Base-by-base conservation (phyloP, 2,888 invertebrate species). In the Hermodice carunculata region DNA sequence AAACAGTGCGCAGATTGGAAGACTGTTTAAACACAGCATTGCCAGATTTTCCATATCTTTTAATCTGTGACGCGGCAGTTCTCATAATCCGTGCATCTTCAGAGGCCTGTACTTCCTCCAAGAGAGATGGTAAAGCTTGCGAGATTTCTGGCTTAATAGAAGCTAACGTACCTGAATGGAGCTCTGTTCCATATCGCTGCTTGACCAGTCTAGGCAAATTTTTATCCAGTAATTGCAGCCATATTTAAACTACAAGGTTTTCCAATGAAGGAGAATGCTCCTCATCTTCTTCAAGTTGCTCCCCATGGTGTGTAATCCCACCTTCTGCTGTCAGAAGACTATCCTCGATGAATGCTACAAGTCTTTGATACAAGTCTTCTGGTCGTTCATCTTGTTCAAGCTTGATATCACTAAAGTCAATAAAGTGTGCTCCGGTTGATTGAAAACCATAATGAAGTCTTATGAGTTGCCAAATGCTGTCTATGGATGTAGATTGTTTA, bases 91-190 rank as follows among this genome's bases (percentile, higher is more conserved):
- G 58, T 1, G 59, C 61, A 26, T 70, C 63, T 11, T 62, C 65
- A 6, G 61, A 37, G 1, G 64, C 24, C 8, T 51, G 57, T 3
- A 70, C 43, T 60, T 72, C 74, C 24, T 72, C 70, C 6, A 73
- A 52, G 14, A 74, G 43, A 19, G 63, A 66, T n/a, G 26, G 31
- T 11, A 74, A 62, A n/a, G 72, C 70, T n/a, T 54, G 66, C 1
- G 70, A 70, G 26, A 70, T 73, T 62, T 71, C 62, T 2, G 70
- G 70, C 61, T 71, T 75, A 4, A 73, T 48, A 11, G 71, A 71
- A 17, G 69, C 69, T 17, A 74, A 61, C 14, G 74, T 73, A 19
- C 64, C 49, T 0, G 72, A 63, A 4, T 69, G 40, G 14, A 73
- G 56, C 17, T 71, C 73, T 11, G 74, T 68, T 1, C 69, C 73